These are phyloP conservation scores for Passer domesticus DNA, from an alignment of 2,113 vertebrate species.

Conservation along the genomic window DNA sequence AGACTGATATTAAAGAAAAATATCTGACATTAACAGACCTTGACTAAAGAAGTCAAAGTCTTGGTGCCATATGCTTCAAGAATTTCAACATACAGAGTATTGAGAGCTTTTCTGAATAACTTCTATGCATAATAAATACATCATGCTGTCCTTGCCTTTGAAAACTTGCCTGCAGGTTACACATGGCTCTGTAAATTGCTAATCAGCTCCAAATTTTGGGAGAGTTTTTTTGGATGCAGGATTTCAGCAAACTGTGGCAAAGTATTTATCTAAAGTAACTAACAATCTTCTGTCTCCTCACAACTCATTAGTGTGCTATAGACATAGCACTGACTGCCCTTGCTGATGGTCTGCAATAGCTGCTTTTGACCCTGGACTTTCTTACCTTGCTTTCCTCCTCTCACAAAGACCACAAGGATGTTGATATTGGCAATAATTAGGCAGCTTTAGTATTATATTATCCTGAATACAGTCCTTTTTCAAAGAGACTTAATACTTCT, in stretches of 20 bases:
- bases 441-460: not conserved
- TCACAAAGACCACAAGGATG: not conserved
- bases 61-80: not conserved
- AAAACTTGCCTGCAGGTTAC: not conserved
- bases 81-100: not conserved
- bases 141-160: not conserved
- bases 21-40: not conserved
- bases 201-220: not conserved
- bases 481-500: not conserved
- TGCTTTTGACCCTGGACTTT: not conserved
- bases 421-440: not conserved
- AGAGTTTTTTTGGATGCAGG: not conserved
- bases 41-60: not conserved
- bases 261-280: not conserved
- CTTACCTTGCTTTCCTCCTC: not conserved
- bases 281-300: not conserved
- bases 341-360: not conserved
- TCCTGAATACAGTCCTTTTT: not conserved
- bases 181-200: not conserved
- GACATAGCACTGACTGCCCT: not conserved
- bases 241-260: not conserved
- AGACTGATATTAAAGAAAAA: not conserved
- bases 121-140: not conserved
- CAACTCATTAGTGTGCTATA: not conserved
- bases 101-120: not conserved